Conservation (phyloP, 2,113 vertebrate genomes). For the Poeciliopsis turrubarensis region DNA sequence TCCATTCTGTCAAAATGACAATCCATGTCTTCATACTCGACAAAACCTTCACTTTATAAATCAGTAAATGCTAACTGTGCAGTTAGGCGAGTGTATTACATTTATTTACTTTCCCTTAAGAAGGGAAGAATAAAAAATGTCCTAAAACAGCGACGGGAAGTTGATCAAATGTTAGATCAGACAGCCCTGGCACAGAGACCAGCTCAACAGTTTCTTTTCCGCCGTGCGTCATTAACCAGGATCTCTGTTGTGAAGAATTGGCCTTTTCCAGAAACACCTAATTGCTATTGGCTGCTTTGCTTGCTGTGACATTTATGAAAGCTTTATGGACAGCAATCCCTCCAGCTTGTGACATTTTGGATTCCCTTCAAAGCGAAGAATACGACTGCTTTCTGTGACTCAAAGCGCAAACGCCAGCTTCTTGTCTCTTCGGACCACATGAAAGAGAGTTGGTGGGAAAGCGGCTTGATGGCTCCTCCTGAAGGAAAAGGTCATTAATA, state of each 20-base stretch:
- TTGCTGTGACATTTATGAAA: constrained; percentile 75
- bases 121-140: neutral
- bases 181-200: neutral
- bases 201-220: neutral
- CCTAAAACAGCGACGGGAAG: neutral
- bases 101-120: neutral
- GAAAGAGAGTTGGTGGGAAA: constrained; percentile 65
- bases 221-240: constrained; percentile 12
- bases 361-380: constrained; percentile 72
- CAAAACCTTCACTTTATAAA: neutral
- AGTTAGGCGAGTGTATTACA: neutral
- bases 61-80: neutral
- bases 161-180: neutral
- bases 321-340: constrained; percentile 68
- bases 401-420: constrained; percentile 63
- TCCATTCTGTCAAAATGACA: neutral
- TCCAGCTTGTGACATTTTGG: constrained; percentile 74
- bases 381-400: constrained; percentile 48
- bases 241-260: constrained; percentile 32
- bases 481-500: constrained; percentile 79
- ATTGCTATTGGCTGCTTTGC: constrained; percentile 52
- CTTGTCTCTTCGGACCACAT: constrained; percentile 65
- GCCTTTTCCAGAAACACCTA: constrained; percentile 60
- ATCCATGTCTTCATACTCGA: neutral
- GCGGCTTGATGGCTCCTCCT: constrained; percentile 60